Conservation (phyloP, 2,113 vertebrate species). For the Microtus ochrogaster region DNA sequence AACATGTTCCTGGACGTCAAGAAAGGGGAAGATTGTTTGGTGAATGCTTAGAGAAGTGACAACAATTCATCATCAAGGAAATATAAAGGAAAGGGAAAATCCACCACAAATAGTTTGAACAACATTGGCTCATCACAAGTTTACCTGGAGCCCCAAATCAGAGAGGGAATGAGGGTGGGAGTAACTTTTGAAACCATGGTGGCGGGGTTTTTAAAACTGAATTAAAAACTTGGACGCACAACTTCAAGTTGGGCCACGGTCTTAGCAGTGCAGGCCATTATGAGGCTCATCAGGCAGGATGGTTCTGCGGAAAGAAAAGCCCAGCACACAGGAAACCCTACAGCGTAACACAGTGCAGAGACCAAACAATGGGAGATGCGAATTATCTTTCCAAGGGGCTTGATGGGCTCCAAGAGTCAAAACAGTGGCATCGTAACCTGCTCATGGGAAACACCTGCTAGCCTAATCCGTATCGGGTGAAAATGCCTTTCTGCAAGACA, state of each 20-base stretch:
- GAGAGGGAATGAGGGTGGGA: neutral
- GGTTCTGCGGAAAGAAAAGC: neutral
- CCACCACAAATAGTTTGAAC: neutral
- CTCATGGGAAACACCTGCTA: neutral
- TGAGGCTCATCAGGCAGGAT: neutral
- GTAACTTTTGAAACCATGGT: neutral
- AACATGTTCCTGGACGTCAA: neutral
- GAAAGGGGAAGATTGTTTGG: neutral
- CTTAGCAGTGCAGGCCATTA: neutral
- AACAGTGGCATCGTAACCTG: neutral
- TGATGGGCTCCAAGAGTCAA: neutral
- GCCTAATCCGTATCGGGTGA: neutral
- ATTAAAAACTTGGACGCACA: neutral
- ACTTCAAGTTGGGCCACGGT: neutral
- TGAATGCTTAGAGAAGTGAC: neutral
- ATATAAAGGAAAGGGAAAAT: neutral
- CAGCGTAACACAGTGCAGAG: neutral
- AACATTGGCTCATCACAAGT: neutral
- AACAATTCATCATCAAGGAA: neutral
- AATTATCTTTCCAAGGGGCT: neutral
- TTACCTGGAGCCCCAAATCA: neutral
- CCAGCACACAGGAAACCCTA: neutral
- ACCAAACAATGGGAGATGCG: neutral
- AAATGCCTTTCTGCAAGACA: neutral
- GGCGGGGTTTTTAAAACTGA: neutral